phyloP scores from a whole-genome alignment of 2,113 vertebrate genomes.

The Odontesthes bonariensis region DNA sequence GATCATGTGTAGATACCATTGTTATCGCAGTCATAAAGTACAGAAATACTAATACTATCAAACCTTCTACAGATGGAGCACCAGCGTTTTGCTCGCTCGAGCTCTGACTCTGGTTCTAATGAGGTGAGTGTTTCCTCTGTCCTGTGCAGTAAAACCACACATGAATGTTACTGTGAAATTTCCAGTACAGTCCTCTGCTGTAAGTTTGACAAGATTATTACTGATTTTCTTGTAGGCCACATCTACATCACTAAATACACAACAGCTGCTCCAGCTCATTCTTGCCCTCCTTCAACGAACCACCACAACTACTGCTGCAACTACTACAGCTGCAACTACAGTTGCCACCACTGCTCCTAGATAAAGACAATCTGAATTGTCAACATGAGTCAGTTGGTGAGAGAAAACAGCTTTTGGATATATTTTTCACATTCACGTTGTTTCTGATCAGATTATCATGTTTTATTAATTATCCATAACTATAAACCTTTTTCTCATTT shows the following conservation, averaged over 20 bases:
- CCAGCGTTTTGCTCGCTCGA: neutral
- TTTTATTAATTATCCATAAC: too few relatives aligned
- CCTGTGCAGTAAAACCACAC: too few relatives aligned
- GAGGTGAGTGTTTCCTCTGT: conserved; percentile 10
- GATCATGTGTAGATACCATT: neutral
- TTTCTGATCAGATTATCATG: too few relatives aligned
- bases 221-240: neutral
- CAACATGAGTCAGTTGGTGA: too few relatives aligned
- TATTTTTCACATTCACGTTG: too few relatives aligned
- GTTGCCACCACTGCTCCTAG: too few relatives aligned
- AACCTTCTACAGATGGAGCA: neutral
- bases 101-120: neutral
- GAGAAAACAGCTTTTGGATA: too few relatives aligned
- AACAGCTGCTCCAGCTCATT: neutral
- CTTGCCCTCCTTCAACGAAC: neutral
- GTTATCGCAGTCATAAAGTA: too few relatives aligned
- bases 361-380: too few relatives aligned
- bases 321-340: neutral
- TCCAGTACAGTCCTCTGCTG: neutral
- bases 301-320: neutral
- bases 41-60: neutral
- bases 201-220: neutral
- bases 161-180: neutral
- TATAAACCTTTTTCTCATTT: too few relatives aligned
- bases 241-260: neutral